Percentiles rank a stretch among this genome's conserved stretches.
Evolutionary conservation across 2,888 invertebrate genomes (phyloP).

Genomic region (Heterodera filipjevi): DNA sequence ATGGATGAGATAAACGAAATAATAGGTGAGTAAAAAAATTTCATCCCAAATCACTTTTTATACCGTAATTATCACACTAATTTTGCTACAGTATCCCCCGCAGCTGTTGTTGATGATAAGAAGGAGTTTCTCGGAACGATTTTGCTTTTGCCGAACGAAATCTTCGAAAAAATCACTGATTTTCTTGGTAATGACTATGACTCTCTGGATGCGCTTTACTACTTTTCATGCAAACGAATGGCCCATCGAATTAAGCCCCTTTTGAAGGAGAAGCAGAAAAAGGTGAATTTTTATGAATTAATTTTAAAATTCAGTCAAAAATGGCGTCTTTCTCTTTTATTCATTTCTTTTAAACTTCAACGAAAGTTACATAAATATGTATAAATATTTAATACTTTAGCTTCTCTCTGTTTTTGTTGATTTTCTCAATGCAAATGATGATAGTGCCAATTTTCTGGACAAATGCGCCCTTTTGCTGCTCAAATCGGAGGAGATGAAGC

Average conservation of each 20-base stretch:
- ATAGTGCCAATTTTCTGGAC: not conserved
- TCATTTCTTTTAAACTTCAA: too few relatives aligned
- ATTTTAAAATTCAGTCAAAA: too few relatives aligned
- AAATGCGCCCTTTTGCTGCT: not conserved
- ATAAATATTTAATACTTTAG: not conserved
- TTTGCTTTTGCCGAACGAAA: not conserved
- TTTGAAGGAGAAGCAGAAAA: not conserved
- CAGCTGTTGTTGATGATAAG: too few relatives aligned
- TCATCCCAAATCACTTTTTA: too few relatives aligned
- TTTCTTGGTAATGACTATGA: not conserved
- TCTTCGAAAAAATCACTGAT: not conserved
- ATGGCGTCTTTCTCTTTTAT: too few relatives aligned
- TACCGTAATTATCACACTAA: too few relatives aligned
- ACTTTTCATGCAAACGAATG: not conserved
- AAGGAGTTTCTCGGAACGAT: not conserved
- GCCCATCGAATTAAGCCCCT: not conserved
- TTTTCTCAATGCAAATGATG: too few relatives aligned
- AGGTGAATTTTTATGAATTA: too few relatives aligned
- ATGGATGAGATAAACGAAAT: not conserved
- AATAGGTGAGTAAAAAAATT: too few relatives aligned
- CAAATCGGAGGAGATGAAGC: not conserved
- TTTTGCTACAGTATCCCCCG: not conserved
- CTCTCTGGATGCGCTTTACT: constrained; percentile 1
- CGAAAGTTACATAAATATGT: too few relatives aligned
- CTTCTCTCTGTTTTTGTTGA: not conserved